A percentile compares a stretch with the other conserved stretches of the same genome.
Evolutionary conservation across 2,113 vertebrate species (phyloP).

Genomic region (Aegotheles bennettii): DNA sequence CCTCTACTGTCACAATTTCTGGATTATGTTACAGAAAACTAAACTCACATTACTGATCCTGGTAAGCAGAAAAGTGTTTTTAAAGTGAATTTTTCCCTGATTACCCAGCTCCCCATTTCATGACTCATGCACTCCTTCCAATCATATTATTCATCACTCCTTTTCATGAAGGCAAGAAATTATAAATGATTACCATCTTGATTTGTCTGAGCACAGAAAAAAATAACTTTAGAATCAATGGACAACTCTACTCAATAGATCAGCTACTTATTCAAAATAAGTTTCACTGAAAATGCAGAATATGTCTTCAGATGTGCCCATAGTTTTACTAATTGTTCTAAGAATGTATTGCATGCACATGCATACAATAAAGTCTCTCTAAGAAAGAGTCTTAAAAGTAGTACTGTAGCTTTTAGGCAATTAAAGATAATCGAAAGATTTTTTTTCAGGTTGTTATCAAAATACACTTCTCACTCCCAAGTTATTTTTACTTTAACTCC

Average conservation of each 20-base stretch:
- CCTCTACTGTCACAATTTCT: not conserved
- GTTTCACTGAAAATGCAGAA: constrained; percentile 20
- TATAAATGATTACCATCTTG: constrained; percentile 57
- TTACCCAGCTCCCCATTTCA: constrained; percentile 46
- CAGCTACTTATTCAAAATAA: constrained; percentile 24
- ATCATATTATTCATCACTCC: constrained; percentile 56
- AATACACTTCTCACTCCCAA: not conserved
- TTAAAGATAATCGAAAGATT: not conserved
- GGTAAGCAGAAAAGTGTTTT: constrained; percentile 7
- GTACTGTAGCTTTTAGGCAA: not conserved
- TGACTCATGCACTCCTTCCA: constrained; percentile 56
- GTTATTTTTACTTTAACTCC: not conserved
- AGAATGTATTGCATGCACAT: not conserved
- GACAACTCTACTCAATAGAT: constrained; percentile 36
- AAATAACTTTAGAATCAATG: constrained; percentile 52
- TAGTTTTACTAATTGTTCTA: not conserved
- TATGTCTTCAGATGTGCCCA: not conserved
- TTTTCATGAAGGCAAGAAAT: constrained; percentile 57
- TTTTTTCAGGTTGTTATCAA: not conserved
- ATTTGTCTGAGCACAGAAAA: constrained; percentile 43
- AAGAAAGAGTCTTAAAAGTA: not conserved
- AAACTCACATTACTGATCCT: not conserved
- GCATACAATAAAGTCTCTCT: not conserved
- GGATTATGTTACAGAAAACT: constrained; percentile 10
- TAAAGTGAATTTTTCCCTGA: constrained; percentile 35